Conservation (phyloP, 2,888 invertebrate genomes). For the Siphonodentalium dalli region DNA sequence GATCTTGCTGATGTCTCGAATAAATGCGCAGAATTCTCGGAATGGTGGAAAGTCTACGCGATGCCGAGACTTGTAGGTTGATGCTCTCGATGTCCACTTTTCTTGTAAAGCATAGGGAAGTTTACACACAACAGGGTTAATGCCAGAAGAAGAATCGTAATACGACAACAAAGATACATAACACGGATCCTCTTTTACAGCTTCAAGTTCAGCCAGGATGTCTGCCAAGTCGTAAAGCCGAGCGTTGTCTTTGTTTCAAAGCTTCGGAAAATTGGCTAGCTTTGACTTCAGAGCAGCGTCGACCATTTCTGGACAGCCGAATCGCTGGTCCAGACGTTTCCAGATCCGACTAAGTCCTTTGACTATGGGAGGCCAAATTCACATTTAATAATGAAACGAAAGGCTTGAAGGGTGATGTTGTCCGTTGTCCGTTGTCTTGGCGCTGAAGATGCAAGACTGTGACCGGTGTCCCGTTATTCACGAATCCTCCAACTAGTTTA, state of each 20-base stretch:
- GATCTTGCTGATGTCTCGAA: conserved; percentile 2
- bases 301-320: conserved; percentile 16
- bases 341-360: conserved; percentile 17
- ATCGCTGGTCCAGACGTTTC: conserved; percentile 19
- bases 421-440: too few relatives aligned
- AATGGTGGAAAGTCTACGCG: conserved; percentile 15
- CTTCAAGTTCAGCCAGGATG: conserved; percentile 16
- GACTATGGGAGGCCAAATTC: too few relatives aligned
- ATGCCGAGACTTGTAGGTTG: conserved; percentile 7
- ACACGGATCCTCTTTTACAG: conserved; percentile 10
- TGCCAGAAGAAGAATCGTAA: conserved; percentile 22
- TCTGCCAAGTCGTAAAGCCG: conserved; percentile 24
- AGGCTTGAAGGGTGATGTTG: too few relatives aligned
- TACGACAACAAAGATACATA: conserved; percentile 13
- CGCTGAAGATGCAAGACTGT: too few relatives aligned
- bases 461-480: too few relatives aligned
- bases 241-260: conserved; percentile 13
- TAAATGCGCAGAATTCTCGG: conserved; percentile 5
- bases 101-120: conserved; percentile 17
- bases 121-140: conserved; percentile 20
- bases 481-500: too few relatives aligned
- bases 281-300: conserved; percentile 13
- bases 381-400: too few relatives aligned
- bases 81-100: conserved; percentile 21
- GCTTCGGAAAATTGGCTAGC: conserved; percentile 15